These are phyloP conservation scores for Pterophyllum scalare DNA, from an alignment of 2,113 vertebrate species.

Conservation along the genomic window DNA sequence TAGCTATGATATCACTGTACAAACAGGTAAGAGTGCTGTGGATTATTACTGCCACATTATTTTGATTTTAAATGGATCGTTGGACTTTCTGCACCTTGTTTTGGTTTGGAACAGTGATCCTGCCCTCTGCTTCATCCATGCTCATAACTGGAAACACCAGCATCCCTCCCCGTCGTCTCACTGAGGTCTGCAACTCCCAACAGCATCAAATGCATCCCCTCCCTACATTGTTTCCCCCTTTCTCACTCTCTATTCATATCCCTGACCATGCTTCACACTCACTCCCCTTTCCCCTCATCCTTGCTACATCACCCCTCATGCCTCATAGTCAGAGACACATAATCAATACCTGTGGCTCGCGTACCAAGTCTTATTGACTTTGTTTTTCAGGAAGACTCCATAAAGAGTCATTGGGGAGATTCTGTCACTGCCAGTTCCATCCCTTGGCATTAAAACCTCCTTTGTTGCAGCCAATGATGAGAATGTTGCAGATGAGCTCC, in stretches of 20 bases:
- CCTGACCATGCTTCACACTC: slow-evolving; percentile 20
- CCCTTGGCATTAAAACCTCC: slow-evolving; percentile 66
- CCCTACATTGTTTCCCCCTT: not conserved
- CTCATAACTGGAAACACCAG: slow-evolving; percentile 30
- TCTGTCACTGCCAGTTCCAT: slow-evolving; percentile 69
- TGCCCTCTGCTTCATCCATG: slow-evolving; percentile 20
- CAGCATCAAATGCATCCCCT: slow-evolving; percentile 29
- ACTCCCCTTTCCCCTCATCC: slow-evolving; percentile 12
- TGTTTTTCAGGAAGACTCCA: slow-evolving; percentile 81
- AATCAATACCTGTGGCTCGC: slow-evolving; percentile 77
- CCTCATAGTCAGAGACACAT: slow-evolving; percentile 74
- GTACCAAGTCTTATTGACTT: slow-evolving; percentile 80
- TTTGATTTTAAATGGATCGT: slow-evolving; percentile 30
- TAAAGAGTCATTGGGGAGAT: slow-evolving; percentile 79
- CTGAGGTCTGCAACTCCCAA: slow-evolving; percentile 49
- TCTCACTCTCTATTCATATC: slow-evolving; percentile 37
- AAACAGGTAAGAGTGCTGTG: not conserved
- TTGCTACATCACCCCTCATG: slow-evolving; percentile 24
- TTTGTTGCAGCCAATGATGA: slow-evolving; percentile 29
- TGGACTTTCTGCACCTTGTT: slow-evolving; percentile 19
- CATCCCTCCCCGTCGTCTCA: slow-evolving; percentile 20
- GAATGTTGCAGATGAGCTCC: slow-evolving; percentile 24
- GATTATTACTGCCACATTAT: not conserved
- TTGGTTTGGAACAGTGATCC: not conserved
- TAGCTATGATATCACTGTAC: not conserved